These are phyloP conservation scores for Patella depressa DNA, from an alignment of 2,888 invertebrate genomes.

Conservation along the genomic window DNA sequence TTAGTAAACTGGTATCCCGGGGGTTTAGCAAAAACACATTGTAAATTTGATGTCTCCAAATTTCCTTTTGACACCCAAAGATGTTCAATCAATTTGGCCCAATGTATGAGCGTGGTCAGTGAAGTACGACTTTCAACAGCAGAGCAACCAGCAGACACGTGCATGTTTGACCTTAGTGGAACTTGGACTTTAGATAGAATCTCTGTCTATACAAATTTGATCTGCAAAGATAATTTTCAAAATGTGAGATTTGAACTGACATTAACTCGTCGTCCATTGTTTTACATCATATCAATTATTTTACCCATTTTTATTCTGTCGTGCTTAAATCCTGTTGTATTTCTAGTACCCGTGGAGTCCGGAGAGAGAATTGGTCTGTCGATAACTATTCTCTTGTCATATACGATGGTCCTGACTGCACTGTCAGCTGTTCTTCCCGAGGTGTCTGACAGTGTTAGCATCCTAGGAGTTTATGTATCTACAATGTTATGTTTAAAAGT, in stretches of 20 bases:
- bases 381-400: slow-evolving; percentile 20
- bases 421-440: slow-evolving; percentile 12
- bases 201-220: neutral
- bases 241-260: neutral
- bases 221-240: neutral
- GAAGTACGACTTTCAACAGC: neutral
- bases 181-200: neutral
- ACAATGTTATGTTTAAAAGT: neutral
- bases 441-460: slow-evolving; percentile 9
- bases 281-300: slow-evolving; percentile 15
- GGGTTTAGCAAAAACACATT: slow-evolving; percentile 21
- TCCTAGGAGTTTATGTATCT: slow-evolving; percentile 9
- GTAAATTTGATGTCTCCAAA: slow-evolving; percentile 15
- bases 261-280: neutral
- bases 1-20: slow-evolving; percentile 20
- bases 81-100: slow-evolving; percentile 12
- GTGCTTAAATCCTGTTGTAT: slow-evolving; percentile 13
- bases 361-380: slow-evolving; percentile 23
- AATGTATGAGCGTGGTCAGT: neutral
- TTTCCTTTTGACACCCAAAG: slow-evolving; percentile 24
- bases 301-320: slow-evolving; percentile 19
- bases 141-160: neutral
- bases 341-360: slow-evolving; percentile 25
- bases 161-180: neutral
- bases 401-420: slow-evolving; percentile 15